Conservation (phyloP, 2,888 invertebrate species). For the Patella pellucida region DNA sequence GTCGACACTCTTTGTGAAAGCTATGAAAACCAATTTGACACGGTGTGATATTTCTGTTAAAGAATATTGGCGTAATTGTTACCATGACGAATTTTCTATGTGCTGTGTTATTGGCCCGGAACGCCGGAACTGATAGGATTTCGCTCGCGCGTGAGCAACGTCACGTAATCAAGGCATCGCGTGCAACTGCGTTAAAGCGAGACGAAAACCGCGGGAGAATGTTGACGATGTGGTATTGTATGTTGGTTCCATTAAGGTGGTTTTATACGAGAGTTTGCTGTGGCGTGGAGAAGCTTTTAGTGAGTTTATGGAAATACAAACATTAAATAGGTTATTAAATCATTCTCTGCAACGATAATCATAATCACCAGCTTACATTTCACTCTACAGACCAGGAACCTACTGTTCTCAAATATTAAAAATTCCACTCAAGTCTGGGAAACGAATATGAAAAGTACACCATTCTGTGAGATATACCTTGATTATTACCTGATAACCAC, state of each 20-base stretch:
- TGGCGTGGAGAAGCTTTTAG: constrained; percentile 10
- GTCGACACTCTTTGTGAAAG: not conserved
- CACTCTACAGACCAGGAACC: not conserved
- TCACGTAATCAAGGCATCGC: constrained; percentile 11
- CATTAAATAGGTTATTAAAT: not conserved
- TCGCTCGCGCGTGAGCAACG: constrained; percentile 3
- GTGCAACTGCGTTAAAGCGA: constrained; percentile 7
- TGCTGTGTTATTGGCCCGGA: not conserved
- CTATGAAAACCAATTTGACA: constrained; percentile 3
- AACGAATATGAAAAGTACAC: no score
- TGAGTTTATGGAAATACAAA: not conserved
- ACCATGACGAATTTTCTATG: constrained; percentile 9
- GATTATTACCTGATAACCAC: no score
- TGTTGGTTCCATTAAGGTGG: not conserved
- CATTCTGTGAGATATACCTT: no score
- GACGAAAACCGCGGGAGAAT: not conserved
- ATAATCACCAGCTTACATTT: constrained; percentile 5
- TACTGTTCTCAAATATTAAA: no score
- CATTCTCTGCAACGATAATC: not conserved
- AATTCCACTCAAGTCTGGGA: no score
- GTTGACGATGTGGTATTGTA: constrained; percentile 1
- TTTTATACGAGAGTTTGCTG: not conserved
- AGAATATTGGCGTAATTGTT: not conserved
- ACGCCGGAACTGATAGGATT: constrained; percentile 11
- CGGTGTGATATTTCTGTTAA: constrained; percentile 5